phyloP scores from a whole-genome alignment of 2,888 invertebrate species.

The Parnassius smintheus region DNA sequence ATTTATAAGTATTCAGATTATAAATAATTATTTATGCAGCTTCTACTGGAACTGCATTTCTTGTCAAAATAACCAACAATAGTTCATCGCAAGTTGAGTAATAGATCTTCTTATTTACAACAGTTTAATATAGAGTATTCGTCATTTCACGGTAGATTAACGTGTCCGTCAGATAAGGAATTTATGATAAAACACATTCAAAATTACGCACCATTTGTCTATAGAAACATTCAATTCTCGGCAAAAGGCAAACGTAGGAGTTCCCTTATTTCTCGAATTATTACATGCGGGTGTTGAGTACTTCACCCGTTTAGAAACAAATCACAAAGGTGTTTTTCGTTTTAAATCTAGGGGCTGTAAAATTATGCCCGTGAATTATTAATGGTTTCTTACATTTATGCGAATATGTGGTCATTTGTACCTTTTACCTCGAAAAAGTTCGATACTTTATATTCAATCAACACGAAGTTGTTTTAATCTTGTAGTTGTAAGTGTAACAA shows the following conservation, averaged over 20 bases:
- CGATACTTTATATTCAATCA: no score
- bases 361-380: no score
- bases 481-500: no score
- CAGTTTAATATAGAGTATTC: background rate
- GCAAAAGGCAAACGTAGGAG: constrained; percentile 1
- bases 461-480: no score
- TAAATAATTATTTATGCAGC: no score
- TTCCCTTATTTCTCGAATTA: constrained; percentile 8
- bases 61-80: background rate
- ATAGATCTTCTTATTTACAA: background rate
- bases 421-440: no score
- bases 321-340: background rate
- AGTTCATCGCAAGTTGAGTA: background rate
- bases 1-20: no score
- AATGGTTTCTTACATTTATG: no score
- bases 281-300: constrained; percentile 2
- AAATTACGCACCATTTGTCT: constrained; percentile 8
- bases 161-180: background rate
- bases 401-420: no score
- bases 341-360: background rate
- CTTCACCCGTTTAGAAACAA: constrained; percentile 5
- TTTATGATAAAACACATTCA: constrained; percentile 5
- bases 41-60: background rate
- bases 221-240: background rate
- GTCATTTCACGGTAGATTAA: constrained; percentile 1